Evolutionary conservation across 2,888 invertebrate genomes (phyloP), one percentile per base, ranked within the genome.

Genomic region (Eupithecia exiguata): DNA sequence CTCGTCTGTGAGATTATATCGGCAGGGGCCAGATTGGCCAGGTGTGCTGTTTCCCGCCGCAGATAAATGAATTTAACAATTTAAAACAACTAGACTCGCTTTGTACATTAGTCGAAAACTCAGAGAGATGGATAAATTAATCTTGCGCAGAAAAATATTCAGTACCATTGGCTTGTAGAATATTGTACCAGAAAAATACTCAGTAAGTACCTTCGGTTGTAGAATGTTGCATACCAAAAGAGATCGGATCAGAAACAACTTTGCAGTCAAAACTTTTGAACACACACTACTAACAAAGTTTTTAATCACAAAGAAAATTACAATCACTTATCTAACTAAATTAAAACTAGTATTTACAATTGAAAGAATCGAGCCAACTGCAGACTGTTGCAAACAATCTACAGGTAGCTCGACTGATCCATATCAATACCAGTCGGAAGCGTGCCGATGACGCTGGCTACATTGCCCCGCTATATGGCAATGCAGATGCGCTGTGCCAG

Each of bases 1-100:
- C 70, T 79, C 79, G 80, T 82, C 80, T 81, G 77, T 77, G 77
- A 79, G 83, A 83, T 82, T 85, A 84, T 84, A 84, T 79, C 71
- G 74, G 68, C 70, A 78, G 74, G 78, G 36, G 73, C n/a, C n/a
- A n/a, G n/a, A n/a, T n/a, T 78, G 78, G 77, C 68, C 78, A 78
- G 76, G 78, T 78, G 77, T 72, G 30, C 68, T 68, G 74, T 61
- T 74, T 76, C 77, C 68, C 74, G 74, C 43, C 65, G 62, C 49
- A 68, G 66, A 74, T 71, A 71, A 63, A 72, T 65, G 75, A 35
- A 62, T 69, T 63, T 62, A 5, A n/a, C 63, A 25, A 25, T 58
- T 25, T 58, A 2, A 25, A 58, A 58, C 12, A 25, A 58, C 1
- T 25, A 58, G 58, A 53, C 3, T 21, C 58, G 12, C 25, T 58